Conservation (phyloP, 2,797 vertebrate genomes). For the Octomys mimax region DNA sequence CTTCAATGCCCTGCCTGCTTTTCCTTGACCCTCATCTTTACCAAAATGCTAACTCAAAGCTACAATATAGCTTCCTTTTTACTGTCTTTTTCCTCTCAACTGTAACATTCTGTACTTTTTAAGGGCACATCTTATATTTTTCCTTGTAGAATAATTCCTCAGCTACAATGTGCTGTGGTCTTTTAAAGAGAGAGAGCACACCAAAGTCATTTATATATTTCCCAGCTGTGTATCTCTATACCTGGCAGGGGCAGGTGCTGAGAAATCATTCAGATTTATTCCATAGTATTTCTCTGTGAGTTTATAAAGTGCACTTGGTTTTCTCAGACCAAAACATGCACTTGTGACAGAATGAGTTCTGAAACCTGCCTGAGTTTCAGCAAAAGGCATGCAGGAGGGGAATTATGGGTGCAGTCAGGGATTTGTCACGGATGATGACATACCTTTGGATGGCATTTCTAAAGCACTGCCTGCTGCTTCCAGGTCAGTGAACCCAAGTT, state of each 20-base stretch:
- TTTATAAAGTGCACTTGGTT: conserved; percentile 12
- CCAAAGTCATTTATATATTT: neutral
- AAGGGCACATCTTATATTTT: neutral
- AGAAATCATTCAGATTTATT: neutral
- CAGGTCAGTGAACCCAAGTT: neutral
- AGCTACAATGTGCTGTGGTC: neutral
- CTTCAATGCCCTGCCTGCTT: neutral
- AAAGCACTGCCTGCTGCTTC: neutral
- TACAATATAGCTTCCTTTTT: neutral
- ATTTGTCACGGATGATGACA: neutral
- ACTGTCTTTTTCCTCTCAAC: neutral
- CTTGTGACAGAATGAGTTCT: neutral
- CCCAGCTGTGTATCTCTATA: neutral
- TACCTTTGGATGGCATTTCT: conserved; percentile 18
- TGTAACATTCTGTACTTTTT: neutral
- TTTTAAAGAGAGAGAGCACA: neutral
- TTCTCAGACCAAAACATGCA: neutral
- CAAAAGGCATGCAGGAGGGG: neutral
- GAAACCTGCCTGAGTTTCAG: conserved; percentile 1
- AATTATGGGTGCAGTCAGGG: neutral
- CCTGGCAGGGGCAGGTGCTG: neutral
- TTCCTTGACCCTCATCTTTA: neutral
- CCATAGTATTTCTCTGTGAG: neutral
- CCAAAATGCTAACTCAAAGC: neutral
- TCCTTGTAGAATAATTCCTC: neutral